Base-by-base conservation (phyloP, 1,140 invertebrate species). In the Ctenoplectra terminalis region DNA sequence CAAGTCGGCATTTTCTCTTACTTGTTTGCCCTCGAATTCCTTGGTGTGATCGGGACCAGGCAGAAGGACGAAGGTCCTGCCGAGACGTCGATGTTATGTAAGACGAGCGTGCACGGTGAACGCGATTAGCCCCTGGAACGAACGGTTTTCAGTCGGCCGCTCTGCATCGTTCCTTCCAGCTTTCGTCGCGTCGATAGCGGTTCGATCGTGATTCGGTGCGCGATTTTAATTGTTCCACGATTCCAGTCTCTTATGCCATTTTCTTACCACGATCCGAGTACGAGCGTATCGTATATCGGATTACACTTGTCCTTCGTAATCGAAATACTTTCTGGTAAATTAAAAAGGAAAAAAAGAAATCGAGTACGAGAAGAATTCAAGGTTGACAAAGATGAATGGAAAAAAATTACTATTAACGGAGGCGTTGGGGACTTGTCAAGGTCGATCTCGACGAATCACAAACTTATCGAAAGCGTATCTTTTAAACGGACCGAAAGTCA, bases 11-110 rank as follows among this genome's bases (percentile, higher is more conserved):
- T 76, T 63, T 69, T 52, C 60, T 81, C 61, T 72, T 79, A 71
- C 78, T 80, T 82, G 17, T 64, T 87, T 79, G 60, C 63, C 58
- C 72, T 81, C 77, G 86, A 87, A 87, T 87, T 84, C 82, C 64
- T 75, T 82, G 69, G 20, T 52, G 52, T 34, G 76, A 84, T 82
- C 69, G 69, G 67, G 40, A 66, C 85, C 63, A 69, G 66, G 52
- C 50, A 48, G 64, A 78, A 86, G 70, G 74, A 72, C 72, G 77
- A 48, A 86, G 67, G 54, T 85, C 83, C 83, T 84, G 61, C 37
- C 69, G n/a, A 46, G 60, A 85, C 60, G 60, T 58, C 60, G 66
- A 61, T 46, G 67, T 86, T 86, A 86, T 56, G 83, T 82, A 85
- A 86, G 84, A 82, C 64, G 77, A 73, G 56, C 54, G 56, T 48